phyloP scores from a whole-genome alignment of 2,888 invertebrate genomes.

The Synergus gifuensis region DNA sequence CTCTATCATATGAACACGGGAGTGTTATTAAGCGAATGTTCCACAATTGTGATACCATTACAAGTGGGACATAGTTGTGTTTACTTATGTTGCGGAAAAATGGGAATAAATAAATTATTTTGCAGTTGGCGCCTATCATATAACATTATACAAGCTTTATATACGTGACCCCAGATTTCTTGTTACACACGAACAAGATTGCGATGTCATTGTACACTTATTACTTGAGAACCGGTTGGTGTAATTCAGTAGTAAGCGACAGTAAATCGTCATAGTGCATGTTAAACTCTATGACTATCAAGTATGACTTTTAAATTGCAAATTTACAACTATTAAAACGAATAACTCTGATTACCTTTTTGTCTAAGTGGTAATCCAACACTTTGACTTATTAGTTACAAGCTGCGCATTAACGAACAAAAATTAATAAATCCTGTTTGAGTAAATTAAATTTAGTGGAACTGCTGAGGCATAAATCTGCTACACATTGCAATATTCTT shows the following conservation, averaged over 20 bases:
- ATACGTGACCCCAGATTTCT: not conserved
- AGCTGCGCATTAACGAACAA: not conserved
- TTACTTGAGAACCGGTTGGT: slow-evolving; percentile 54
- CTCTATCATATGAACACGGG: slow-evolving; percentile 20
- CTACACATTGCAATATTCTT: not conserved
- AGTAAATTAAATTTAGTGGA: slow-evolving; percentile 5
- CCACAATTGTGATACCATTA: not conserved
- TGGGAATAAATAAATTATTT: not conserved
- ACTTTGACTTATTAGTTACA: not conserved
- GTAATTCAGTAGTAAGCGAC: slow-evolving; percentile 59
- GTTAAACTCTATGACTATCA: not conserved
- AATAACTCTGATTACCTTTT: slow-evolving; percentile 5
- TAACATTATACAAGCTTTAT: not conserved
- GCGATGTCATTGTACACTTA: slow-evolving; percentile 21
- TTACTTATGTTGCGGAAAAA: not conserved
- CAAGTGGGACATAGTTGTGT: not conserved
- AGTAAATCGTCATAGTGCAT: slow-evolving; percentile 49
- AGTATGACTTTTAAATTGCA: not conserved
- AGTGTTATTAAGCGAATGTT: slow-evolving; percentile 1
- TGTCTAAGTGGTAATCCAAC: slow-evolving; percentile 9
- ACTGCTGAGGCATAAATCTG: not conserved
- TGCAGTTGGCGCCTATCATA: not conserved
- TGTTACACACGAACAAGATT: not conserved
- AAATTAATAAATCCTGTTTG: slow-evolving; percentile 7
- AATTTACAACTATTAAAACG: slow-evolving; percentile 1